Percentiles rank a stretch among this genome's conserved stretches.
Evolutionary conservation across 30 jellyfish, hydroid and myxozoan genomes (phyloP).

Genomic region (Aurelia sp.): DNA sequence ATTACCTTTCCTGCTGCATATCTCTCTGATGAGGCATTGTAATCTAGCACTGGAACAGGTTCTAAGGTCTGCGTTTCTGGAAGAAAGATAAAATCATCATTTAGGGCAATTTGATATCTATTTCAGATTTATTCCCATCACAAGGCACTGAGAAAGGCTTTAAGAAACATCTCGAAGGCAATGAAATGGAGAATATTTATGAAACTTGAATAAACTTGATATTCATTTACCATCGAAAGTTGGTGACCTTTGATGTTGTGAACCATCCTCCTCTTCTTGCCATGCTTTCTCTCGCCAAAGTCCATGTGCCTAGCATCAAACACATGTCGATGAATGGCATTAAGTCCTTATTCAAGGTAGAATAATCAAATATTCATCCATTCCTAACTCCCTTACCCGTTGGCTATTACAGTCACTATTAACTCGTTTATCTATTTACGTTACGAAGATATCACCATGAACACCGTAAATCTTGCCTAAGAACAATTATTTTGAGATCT

Average conservation of each 20-base stretch:
- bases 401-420: no score
- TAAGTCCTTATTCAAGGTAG: not conserved
- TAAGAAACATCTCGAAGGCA: no score
- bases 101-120: not conserved
- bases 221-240: slow-evolving; percentile 59
- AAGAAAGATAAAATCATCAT: not conserved
- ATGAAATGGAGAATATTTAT: no score
- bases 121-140: no score
- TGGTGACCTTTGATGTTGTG: slow-evolving; percentile 47
- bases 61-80: slow-evolving; percentile 70
- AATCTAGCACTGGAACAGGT: slow-evolving; percentile 48
- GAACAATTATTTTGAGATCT: no score
- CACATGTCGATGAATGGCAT: not conserved
- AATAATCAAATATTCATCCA: no score
- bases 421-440: no score
- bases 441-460: no score
- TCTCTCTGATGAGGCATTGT: slow-evolving; percentile 24
- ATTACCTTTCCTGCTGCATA: not conserved
- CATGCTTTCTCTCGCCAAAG: slow-evolving; percentile 95
- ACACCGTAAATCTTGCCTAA: no score
- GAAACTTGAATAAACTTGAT: no score
- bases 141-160: no score
- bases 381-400: no score
- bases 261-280: slow-evolving; percentile 92
- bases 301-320: slow-evolving; percentile 83